phyloP scores from a whole-genome alignment of 2,797 vertebrate species.

The Rhinogobio ventralis region DNA sequence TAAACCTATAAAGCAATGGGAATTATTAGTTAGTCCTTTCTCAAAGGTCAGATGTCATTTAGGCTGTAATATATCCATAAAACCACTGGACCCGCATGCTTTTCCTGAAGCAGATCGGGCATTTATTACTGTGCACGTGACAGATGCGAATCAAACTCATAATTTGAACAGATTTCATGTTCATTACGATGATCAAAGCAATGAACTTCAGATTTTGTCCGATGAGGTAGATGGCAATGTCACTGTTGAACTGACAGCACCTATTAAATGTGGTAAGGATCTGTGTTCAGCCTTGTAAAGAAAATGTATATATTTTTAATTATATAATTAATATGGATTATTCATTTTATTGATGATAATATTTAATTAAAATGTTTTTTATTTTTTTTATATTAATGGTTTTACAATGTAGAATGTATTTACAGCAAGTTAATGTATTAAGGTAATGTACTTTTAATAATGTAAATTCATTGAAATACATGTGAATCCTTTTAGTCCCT shows the following conservation, averaged over 20 bases:
- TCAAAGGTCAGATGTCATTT: constrained; percentile 79
- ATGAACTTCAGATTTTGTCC: constrained; percentile 76
- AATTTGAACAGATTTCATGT: constrained; percentile 74
- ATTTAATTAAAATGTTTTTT: not conserved
- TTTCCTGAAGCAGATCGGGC: constrained; percentile 82
- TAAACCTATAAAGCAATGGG: constrained; percentile 76
- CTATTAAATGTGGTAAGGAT: constrained; percentile 85
- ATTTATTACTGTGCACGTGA: constrained; percentile 76
- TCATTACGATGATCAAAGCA: constrained; percentile 77
- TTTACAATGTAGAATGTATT: not conserved
- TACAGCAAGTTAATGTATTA: too few relatives aligned
- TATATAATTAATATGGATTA: not conserved
- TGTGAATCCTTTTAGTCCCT: constrained; percentile 27
- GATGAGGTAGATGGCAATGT: constrained; percentile 67
- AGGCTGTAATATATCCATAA: constrained; percentile 82
- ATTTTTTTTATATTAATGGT: not conserved
- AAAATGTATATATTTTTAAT: not conserved
- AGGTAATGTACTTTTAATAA: not conserved
- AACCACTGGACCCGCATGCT: constrained; percentile 82
- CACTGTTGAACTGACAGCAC: constrained; percentile 82
- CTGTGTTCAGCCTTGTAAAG: not conserved
- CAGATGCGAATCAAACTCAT: constrained; percentile 59
- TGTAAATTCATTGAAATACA: not conserved
- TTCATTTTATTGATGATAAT: not conserved
- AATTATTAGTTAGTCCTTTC: constrained; percentile 81